Evolutionary conservation across 2,797 vertebrate species (phyloP), one percentile per base, ranked within the genome.

Genomic region (Hyperoplus lanceolatus): DNA sequence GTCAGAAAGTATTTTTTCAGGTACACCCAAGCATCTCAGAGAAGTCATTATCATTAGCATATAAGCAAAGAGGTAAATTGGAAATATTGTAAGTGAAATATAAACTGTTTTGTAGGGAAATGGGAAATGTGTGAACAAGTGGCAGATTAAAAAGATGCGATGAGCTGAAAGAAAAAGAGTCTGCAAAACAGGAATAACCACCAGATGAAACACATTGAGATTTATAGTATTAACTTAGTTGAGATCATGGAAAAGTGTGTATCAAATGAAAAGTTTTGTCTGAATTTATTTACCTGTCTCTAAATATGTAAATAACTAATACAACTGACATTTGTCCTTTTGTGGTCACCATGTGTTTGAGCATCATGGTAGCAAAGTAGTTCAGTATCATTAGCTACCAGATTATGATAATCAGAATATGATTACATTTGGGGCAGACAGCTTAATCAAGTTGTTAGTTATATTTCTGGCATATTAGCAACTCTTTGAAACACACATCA

Each of bases 401-500:
- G 11, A 63, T 21, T 12, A 29, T 49, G 7, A 42, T 62, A 16
- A 67, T 60, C 21, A 21, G 21, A 21, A 21, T 70, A 66, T 16
- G 69, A 64, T 29, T 29, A 29, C 65, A 75, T 60, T 39, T 43
- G 29, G 29, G 29, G 14, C 18, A 4, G 36, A 73, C 8, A 29
- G 42, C 36, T 71, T 38, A 72, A 21, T 59, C 42, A 57, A 70
- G 18, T 53, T 62, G 54, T 50, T 29, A 38, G 59, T 46, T 62
- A 65, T 64, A 42, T 29, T 54, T 29, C n/a, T 48, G 64, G 63
- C 41, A 43, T 21, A 69, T 5, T 4, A 73, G 0, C 16, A 39
- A 41, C 45, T 58, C 18, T 38, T 71, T 51, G 51, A 75, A 70
- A 67, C 49, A 45, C 73, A 60, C 39, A 63, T 12, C 60, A 73